Evolutionary conservation across 1,140 invertebrate species (phyloP).

Genomic region (Diploscapter pachys): DNA sequence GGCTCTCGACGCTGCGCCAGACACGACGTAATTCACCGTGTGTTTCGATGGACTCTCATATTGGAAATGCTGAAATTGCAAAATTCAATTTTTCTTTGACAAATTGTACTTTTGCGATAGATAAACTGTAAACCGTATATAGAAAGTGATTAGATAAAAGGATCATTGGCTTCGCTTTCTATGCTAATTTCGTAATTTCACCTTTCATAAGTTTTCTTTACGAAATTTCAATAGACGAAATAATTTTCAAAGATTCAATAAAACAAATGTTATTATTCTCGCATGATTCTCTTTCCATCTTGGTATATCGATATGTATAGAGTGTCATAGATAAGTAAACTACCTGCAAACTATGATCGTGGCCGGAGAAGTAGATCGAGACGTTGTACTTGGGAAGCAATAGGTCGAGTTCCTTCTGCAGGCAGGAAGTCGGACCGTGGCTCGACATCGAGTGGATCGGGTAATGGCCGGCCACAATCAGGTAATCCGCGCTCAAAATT

Average conservation of each 20-base stretch:
- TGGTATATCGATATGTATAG: background rate
- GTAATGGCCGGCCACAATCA: constrained; percentile 64
- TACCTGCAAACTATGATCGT: constrained; percentile 61
- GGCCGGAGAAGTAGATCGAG: constrained; percentile 63
- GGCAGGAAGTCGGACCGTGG: constrained; percentile 63
- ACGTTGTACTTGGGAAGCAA: constrained; percentile 62
- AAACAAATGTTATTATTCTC: background rate
- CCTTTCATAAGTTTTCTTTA: background rate
- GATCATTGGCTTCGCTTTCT: background rate
- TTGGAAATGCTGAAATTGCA: constrained; percentile 16
- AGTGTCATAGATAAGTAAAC: background rate
- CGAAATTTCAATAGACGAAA: background rate
- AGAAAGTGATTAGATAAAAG: background rate
- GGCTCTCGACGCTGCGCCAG: constrained; percentile 44
- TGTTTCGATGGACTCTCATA: background rate
- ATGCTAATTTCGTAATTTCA: background rate
- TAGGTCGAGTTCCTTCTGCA: constrained; percentile 60
- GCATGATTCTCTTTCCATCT: background rate
- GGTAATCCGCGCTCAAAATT: constrained; percentile 45
- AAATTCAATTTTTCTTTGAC: background rate
- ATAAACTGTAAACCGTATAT: background rate
- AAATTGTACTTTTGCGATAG: too few species aligned
- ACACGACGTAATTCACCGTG: constrained; percentile 48
- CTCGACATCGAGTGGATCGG: constrained; percentile 64
- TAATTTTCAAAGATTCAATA: background rate